Conservation (phyloP, 2,113 vertebrate genomes). For the Alouatta palliata region DNA sequence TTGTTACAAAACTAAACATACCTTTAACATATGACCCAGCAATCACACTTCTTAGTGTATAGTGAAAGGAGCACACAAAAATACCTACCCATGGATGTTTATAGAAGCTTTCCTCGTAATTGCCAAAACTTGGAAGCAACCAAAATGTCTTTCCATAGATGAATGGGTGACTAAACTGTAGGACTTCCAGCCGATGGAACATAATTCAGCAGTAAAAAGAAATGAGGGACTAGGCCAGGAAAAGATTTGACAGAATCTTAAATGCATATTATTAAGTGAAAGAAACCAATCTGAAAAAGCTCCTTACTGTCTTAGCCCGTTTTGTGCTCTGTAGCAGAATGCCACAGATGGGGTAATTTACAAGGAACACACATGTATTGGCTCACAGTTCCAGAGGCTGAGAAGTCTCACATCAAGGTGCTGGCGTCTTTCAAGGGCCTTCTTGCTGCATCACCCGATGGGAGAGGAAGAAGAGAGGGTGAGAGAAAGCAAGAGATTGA, state of each 20-base stretch:
- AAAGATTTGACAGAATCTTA: neutral
- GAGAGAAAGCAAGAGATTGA: neutral
- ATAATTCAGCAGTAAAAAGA: neutral
- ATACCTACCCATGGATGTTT: neutral
- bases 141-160: neutral
- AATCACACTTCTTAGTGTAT: neutral
- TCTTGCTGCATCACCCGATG: neutral
- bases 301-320: neutral
- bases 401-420: neutral
- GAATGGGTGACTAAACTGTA: neutral
- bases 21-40: neutral
- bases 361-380: neutral
- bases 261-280: neutral
- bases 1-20: neutral
- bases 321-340: neutral
- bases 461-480: neutral
- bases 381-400: neutral
- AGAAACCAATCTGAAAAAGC: neutral
- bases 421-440: neutral
- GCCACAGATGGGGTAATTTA: neutral
- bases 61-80: neutral
- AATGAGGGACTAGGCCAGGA: neutral
- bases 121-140: neutral
- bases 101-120: neutral
- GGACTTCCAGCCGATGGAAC: neutral